These are phyloP conservation scores for Potamarius usumacintae DNA, from an alignment of 2,113 vertebrate genomes.

Conservation along the genomic window DNA sequence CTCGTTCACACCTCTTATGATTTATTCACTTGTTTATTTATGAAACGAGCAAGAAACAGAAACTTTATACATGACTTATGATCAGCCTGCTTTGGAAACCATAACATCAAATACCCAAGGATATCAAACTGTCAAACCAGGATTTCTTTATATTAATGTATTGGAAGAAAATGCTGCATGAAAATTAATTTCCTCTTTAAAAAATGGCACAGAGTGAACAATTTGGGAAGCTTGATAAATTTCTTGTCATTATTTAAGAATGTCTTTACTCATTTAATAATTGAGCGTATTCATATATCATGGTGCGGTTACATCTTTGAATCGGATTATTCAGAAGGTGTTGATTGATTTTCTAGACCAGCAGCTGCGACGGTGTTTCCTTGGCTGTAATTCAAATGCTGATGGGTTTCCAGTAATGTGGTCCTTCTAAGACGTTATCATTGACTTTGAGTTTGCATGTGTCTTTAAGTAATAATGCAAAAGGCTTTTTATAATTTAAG, in stretches of 20 bases:
- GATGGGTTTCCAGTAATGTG: no score
- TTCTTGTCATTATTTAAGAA: neutral
- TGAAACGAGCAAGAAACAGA: neutral
- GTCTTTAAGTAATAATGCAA: no score
- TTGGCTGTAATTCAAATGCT: neutral
- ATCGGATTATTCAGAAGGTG: neutral
- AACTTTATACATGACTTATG: neutral
- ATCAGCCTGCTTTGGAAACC: slow-evolving; percentile 33
- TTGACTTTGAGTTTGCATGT: no score
- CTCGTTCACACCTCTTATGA: slow-evolving; percentile 52
- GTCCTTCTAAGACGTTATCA: no score
- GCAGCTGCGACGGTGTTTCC: neutral
- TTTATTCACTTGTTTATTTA: slow-evolving; percentile 56
- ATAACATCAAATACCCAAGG: neutral
- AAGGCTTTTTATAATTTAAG: no score
- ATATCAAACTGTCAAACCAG: neutral
- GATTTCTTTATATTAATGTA: neutral
- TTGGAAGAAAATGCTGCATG: neutral
- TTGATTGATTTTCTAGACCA: neutral
- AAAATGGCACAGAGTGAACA: neutral
- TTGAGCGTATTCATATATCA: slow-evolving; percentile 25
- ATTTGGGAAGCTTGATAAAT: neutral
- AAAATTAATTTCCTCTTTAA: neutral
- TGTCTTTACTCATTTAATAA: slow-evolving; percentile 10
- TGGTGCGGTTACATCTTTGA: neutral